Evolutionary conservation across 2,797 vertebrate species (phyloP), one percentile per base, ranked within the genome.

Genomic region (Iguana delicatissima): DNA sequence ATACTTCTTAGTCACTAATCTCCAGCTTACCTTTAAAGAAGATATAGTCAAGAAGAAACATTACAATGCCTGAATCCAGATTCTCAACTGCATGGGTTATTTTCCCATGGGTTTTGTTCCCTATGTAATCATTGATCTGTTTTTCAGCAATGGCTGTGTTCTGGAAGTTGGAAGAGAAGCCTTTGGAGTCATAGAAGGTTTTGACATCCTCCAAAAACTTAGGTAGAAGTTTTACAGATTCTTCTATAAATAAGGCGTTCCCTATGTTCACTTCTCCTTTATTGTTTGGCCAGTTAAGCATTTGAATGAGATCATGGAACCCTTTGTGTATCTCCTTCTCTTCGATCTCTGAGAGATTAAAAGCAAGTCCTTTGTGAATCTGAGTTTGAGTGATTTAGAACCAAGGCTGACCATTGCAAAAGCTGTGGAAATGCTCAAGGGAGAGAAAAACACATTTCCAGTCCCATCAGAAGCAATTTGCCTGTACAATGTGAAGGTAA

Each of bases 31-130:
- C 98, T 98, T 97, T 98, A 95, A 99, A 98, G 95, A 95, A 97
- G 91, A 98, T 96, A 20, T 97, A 98, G 92, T 97, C 99, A 91
- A 98, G 95, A 87, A 99, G 96, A 89, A 99, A 91, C 98, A 99
- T 97, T 57, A 93, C 29, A 0, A 95, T 97, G 0, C 82, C 10
- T 1, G 88, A 1, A 26, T 98, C 94, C 84, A 98, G 64, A 8
- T 86, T 86, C 55, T 97, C 96, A 87, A 99, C 89, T 94, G 98
- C 93, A 24, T 98, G 93, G 18, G 91, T 94, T 79, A 99, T 98
- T 95, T 97, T 98, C 88, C 98, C 96, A 0, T 97, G 74, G 38
- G 98, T 99, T 96, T 98, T 97, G 10, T 24, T 92, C 3, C 97
- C 96, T 52, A 98, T 97, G 2, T 96, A 97, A n/a, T 94, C 90